Percentiles rank a stretch among this genome's conserved stretches.
phyloP scores from a whole-genome alignment of 2,888 invertebrate genomes.

The Chrysotoxum bicinctum region DNA sequence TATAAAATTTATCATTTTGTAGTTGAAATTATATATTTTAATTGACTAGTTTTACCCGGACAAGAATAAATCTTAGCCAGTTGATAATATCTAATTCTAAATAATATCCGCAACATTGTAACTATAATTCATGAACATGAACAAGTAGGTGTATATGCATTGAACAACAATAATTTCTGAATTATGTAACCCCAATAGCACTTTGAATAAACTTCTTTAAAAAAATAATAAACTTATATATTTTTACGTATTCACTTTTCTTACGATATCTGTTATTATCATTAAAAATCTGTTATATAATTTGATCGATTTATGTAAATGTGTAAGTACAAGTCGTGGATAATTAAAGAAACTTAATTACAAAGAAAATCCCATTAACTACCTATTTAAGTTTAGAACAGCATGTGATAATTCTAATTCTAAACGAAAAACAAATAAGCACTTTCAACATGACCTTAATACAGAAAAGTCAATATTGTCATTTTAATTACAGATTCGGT shows the following conservation, averaged over 20 bases:
- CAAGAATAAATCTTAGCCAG: neutral
- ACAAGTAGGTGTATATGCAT: neutral
- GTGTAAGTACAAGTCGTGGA: neutral
- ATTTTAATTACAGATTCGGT: no score
- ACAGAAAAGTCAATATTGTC: no score
- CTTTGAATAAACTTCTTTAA: conserved; percentile 6
- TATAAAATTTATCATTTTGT: neutral
- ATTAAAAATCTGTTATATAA: neutral
- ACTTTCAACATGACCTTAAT: neutral
- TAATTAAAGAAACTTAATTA: neutral
- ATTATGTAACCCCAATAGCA: no score
- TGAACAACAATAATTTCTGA: neutral
- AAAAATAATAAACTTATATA: neutral
- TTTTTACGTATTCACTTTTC: neutral
- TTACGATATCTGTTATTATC: neutral
- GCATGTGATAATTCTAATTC: neutral
- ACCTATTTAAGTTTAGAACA: neutral
- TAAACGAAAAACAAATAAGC: neutral
- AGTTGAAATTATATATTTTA: neutral
- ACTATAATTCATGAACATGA: neutral
- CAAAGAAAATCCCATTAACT: neutral
- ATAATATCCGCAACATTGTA: neutral
- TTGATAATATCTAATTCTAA: neutral
- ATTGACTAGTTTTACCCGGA: neutral
- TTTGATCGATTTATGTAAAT: neutral